Percentiles rank a stretch among this genome's conserved stretches.
Conservation (phyloP, 2,797 vertebrate species). For the Lophotriccus pileatus region DNA sequence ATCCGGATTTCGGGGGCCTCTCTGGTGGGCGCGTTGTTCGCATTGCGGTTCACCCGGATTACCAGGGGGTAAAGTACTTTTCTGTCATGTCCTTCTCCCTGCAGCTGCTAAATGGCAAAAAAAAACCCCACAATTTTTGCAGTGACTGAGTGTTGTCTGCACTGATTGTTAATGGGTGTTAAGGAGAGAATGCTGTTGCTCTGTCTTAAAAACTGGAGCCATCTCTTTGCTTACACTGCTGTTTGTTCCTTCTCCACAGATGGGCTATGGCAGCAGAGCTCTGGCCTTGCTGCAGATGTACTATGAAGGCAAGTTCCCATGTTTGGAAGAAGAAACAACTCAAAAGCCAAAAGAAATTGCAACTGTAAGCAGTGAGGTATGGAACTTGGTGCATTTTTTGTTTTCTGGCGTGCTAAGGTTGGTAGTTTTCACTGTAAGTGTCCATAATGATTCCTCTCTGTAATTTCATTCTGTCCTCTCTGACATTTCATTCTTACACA, state of each 20-base stretch:
- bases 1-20: constrained; percentile 90
- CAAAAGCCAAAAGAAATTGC: constrained; percentile 79
- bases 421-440: background rate
- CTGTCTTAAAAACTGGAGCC: background rate
- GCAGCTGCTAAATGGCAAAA: rapidly evolving
- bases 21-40: constrained; percentile 92
- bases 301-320: constrained; percentile 92
- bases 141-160: background rate
- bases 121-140: background rate
- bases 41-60: constrained; percentile 96
- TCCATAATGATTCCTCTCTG: background rate
- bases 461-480: too few relatives aligned
- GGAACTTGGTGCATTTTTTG: background rate
- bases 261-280: constrained; percentile 95
- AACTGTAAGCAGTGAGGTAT: constrained; percentile 91
- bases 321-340: constrained; percentile 83
- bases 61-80: constrained; percentile 87
- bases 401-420: background rate
- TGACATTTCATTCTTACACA: background rate
- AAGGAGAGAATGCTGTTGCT: background rate
- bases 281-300: constrained; percentile 92
- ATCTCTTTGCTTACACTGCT: background rate
- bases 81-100: background rate
- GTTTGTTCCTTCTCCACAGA: constrained; percentile 73
- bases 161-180: background rate